Evolutionary conservation across 2,888 invertebrate genomes (phyloP).

Genomic region (Caenorhabditis doughertyi): DNA sequence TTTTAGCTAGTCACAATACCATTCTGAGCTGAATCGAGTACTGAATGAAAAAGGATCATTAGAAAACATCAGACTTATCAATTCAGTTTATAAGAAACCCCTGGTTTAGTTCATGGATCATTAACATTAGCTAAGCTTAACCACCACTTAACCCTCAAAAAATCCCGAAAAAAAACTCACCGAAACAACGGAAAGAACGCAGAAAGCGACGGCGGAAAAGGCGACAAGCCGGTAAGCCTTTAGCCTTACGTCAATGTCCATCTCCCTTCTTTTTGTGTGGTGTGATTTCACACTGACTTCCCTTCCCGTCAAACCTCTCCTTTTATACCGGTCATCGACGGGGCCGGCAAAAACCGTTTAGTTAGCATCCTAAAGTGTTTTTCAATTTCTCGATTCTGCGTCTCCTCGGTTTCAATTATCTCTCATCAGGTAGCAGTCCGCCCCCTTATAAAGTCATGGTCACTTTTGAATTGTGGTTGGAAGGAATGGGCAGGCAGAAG

Average conservation of each 20-base stretch:
- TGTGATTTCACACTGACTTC: not conserved
- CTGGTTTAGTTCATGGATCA: no score
- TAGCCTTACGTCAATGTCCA: slow-evolving; percentile 60
- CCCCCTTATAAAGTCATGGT: slow-evolving; percentile 40
- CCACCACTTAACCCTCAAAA: not conserved
- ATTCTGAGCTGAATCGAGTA: no score
- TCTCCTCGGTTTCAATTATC: not conserved
- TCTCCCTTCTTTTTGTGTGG: no score
- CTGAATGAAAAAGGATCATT: no score
- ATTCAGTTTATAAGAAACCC: no score
- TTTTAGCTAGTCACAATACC: no score
- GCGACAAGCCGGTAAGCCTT: slow-evolving; percentile 63
- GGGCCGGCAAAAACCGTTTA: no score
- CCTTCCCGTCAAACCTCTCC: not conserved
- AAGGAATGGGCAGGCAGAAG: not conserved
- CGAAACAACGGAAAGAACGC: slow-evolving; percentile 60
- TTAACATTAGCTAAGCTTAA: not conserved
- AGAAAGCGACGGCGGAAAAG: slow-evolving; percentile 61
- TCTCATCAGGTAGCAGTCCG: not conserved
- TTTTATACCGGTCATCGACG: slow-evolving; percentile 12
- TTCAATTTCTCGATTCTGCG: not conserved
- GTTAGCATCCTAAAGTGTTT: slow-evolving; percentile 25
- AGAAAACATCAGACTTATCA: no score
- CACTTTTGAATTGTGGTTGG: slow-evolving; percentile 23
- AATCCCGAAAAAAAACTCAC: slow-evolving; percentile 35